Evolutionary conservation across 2,888 invertebrate genomes (phyloP).

Genomic region (Drosophila mercatorum): DNA sequence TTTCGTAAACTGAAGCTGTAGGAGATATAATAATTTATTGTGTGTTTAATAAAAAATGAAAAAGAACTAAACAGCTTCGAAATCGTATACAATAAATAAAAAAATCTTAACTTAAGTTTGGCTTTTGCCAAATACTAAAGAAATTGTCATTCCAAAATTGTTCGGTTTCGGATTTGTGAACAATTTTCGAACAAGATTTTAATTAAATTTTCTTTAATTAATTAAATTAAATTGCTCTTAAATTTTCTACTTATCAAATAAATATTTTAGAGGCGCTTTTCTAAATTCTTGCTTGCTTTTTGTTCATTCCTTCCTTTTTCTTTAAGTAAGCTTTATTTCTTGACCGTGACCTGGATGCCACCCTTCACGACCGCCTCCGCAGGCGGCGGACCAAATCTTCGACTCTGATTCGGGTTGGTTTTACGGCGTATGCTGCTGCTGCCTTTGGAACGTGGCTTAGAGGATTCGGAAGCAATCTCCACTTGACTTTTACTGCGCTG

Average conservation of each 20-base stretch:
- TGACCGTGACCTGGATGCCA: conserved; percentile 81
- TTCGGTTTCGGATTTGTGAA: conserved; percentile 50
- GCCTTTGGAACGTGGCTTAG: conserved; percentile 67
- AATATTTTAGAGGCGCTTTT: conserved; percentile 4
- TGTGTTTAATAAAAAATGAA: conserved; percentile 20
- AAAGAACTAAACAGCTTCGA: conserved; percentile 24
- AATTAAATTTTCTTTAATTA: conserved; percentile 28
- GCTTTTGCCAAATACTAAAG: conserved; percentile 47
- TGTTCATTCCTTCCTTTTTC: conserved; percentile 27
- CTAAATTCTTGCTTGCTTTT: not conserved
- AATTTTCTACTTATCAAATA: conserved; percentile 35
- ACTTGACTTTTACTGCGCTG: conserved; percentile 55
- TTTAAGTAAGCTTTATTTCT: conserved; percentile 53
- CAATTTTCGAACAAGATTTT: conserved; percentile 75
- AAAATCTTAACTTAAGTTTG: conserved; percentile 51
- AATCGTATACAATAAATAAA: conserved; percentile 49
- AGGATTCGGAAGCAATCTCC: conserved; percentile 47
- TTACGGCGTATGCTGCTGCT: conserved; percentile 54
- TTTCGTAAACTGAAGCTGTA: conserved; percentile 26
- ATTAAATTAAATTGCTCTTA: conserved; percentile 39
- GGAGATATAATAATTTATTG: conserved; percentile 6
- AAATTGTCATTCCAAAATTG: conserved; percentile 74
- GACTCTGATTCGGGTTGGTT: conserved; percentile 68
- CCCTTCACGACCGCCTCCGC: conserved; percentile 83
- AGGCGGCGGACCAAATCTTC: conserved; percentile 78